phyloP scores from a whole-genome alignment of 2,888 invertebrate species.

The Eristalis intricaria region DNA sequence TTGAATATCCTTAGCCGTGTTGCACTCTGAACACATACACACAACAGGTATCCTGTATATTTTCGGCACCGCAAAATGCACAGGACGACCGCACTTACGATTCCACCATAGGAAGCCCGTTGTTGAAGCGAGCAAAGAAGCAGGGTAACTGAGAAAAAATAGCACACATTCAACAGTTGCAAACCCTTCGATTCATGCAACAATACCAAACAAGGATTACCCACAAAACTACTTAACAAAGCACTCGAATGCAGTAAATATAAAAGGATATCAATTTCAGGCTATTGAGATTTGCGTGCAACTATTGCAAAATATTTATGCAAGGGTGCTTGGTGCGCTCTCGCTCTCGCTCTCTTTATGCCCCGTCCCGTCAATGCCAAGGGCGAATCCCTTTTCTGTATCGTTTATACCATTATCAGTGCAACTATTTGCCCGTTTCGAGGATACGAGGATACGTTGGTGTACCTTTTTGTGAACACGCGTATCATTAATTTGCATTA shows the following conservation, averaged over 20 bases:
- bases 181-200: slow-evolving; percentile 11
- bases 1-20: slow-evolving; percentile 37
- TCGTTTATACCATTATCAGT: slow-evolving; percentile 49
- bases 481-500: slow-evolving; percentile 81
- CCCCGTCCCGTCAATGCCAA: not conserved
- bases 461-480: slow-evolving; percentile 64
- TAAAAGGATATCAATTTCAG: slow-evolving; percentile 71
- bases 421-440: slow-evolving; percentile 53
- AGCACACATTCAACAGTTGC: slow-evolving; percentile 63
- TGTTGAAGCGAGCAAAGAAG: not conserved
- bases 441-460: slow-evolving; percentile 32
- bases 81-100: slow-evolving; percentile 40
- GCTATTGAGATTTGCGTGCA: slow-evolving; percentile 69
- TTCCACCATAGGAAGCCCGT: slow-evolving; percentile 25
- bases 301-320: slow-evolving; percentile 68
- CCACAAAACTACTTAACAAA: slow-evolving; percentile 70
- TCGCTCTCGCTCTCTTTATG: not conserved
- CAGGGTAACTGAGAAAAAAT: not conserved
- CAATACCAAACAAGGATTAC: slow-evolving; percentile 50
- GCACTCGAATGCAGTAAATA: slow-evolving; percentile 62
- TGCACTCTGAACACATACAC: not conserved
- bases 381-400: slow-evolving; percentile 9
- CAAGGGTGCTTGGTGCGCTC: slow-evolving; percentile 42
- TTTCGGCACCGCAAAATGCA: slow-evolving; percentile 35
- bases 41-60: not conserved